Conservation (phyloP, 2,888 invertebrate species). For the Heteropelma amictum region DNA sequence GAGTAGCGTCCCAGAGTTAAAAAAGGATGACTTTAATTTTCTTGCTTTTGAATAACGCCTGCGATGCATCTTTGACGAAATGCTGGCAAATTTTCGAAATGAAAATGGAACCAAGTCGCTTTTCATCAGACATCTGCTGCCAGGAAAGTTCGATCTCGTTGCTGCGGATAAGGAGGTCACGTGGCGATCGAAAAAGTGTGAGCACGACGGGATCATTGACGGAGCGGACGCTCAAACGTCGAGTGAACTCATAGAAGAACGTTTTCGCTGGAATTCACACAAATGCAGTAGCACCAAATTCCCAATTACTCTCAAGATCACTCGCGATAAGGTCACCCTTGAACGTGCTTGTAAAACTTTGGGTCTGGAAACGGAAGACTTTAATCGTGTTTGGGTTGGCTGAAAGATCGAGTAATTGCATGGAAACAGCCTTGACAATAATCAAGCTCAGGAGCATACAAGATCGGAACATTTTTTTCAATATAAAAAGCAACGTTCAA, state of each 20-base stretch:
- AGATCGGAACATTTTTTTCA: no score
- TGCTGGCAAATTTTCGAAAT: background rate
- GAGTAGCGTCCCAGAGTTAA: no score
- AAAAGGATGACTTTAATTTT: no score
- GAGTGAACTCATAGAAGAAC: conserved; percentile 29
- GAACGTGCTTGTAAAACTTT: conserved; percentile 31
- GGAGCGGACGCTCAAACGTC: conserved; percentile 50
- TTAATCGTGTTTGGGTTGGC: conserved; percentile 14
- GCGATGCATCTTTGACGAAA: no score
- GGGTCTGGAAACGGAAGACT: conserved; percentile 41
- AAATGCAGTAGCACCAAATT: conserved; percentile 21
- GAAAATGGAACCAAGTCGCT: background rate
- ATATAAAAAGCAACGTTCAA: no score
- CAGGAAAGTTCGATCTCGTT: conserved; percentile 54
- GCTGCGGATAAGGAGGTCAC: conserved; percentile 26
- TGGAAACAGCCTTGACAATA: no score
- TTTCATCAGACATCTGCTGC: conserved; percentile 43
- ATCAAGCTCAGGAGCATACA: no score
- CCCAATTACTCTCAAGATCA: conserved; percentile 44
- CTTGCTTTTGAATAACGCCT: no score
- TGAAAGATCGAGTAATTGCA: background rate
- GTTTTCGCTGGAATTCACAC: background rate
- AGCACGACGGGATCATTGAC: conserved; percentile 18
- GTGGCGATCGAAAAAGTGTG: background rate
- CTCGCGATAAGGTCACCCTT: conserved; percentile 49